phyloP scores from a whole-genome alignment of 2,797 vertebrate genomes.

The Malacoraja senta region DNA sequence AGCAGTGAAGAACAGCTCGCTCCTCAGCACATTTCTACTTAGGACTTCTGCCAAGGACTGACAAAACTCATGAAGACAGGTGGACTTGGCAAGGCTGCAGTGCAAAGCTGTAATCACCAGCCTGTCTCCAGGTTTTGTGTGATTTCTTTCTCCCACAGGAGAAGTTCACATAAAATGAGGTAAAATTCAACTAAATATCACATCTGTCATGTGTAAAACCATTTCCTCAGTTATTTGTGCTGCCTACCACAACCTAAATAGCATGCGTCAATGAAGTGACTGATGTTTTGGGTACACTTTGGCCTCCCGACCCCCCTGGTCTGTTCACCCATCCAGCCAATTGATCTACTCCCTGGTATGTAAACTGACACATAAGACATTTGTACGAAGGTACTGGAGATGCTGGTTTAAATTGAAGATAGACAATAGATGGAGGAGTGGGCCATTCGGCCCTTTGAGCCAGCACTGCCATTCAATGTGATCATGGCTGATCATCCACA shows the following conservation, averaged over 20 bases:
- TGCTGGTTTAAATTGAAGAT: too few relatives aligned
- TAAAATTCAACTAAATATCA: not conserved
- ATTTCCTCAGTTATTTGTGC: not conserved
- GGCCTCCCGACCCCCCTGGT: not conserved
- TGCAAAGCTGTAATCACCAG: not conserved
- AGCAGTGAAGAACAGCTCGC: not conserved
- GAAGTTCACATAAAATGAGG: slow-evolving; percentile 3
- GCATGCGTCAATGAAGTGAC: not conserved
- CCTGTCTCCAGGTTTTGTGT: not conserved
- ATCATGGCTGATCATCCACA: too few relatives aligned
- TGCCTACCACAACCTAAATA: not conserved
- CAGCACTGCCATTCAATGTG: too few relatives aligned
- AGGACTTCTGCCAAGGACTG: not conserved
- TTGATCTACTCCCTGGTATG: not conserved
- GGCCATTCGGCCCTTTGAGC: too few relatives aligned
- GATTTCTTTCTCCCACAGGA: slow-evolving; percentile 10
- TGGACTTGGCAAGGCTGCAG: not conserved
- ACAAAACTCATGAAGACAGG: slow-evolving; percentile 19
- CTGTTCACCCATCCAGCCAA: not conserved
- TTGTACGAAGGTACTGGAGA: not conserved
- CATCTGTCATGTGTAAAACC: slow-evolving; percentile 1
- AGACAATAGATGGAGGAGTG: too few relatives aligned
- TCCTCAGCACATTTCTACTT: not conserved
- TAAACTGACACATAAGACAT: not conserved
- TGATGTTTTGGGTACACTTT: not conserved